A percentile compares a stretch with the other conserved stretches of the same genome.
Evolutionary conservation across 2,888 invertebrate genomes (phyloP).

Genomic region (Poecilus cupreus): DNA sequence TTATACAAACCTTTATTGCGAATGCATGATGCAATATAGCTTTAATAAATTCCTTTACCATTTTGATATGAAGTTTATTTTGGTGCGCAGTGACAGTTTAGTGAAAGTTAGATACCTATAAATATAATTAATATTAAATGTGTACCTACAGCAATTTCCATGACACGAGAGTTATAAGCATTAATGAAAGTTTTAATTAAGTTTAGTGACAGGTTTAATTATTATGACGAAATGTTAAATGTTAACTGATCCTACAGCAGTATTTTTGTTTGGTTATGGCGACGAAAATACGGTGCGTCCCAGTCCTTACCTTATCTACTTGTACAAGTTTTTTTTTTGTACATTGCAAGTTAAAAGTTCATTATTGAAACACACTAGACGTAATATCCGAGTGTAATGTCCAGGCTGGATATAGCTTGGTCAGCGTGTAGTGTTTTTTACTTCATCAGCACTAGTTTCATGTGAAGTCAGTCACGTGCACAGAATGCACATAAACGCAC

Average conservation of each 20-base stretch:
- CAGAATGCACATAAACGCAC: not conserved
- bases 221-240: not conserved
- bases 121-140: constrained; percentile 15
- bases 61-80: constrained; percentile 19
- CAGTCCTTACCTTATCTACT: no score
- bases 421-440: no score
- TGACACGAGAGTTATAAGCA: not conserved
- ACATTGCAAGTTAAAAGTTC: no score
- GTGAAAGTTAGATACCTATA: constrained; percentile 19
- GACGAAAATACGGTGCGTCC: no score
- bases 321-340: no score
- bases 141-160: not conserved
- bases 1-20: constrained; percentile 13
- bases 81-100: constrained; percentile 3
- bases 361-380: no score
- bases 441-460: not conserved
- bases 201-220: constrained; percentile 20
- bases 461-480: not conserved
- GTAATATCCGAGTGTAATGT: no score
- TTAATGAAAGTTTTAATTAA: not conserved
- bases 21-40: constrained; percentile 16
- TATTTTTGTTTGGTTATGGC: no score
- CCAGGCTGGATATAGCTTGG: no score
- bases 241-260: no score
- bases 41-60: constrained; percentile 12